Evolutionary conservation across 2,797 vertebrate species (phyloP).

Genomic region (Sebastes elongatus): DNA sequence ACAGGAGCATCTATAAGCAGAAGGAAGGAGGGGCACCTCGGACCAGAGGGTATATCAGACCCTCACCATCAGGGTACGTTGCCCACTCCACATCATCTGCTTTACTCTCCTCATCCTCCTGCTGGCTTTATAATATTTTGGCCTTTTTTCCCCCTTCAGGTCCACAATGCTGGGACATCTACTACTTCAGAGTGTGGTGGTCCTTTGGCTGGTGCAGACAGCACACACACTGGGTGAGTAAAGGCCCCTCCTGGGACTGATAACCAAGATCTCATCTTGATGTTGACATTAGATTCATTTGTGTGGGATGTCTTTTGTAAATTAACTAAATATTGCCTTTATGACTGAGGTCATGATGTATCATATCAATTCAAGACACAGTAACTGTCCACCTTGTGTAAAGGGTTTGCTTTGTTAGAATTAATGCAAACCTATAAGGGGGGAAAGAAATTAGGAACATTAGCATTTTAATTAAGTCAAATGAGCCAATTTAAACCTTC

Average conservation of each 20-base stretch:
- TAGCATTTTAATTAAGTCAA: neutral
- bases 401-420: neutral
- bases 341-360: neutral
- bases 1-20: slow-evolving; percentile 10
- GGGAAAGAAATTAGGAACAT: neutral
- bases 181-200: slow-evolving; percentile 60
- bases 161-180: slow-evolving; percentile 70
- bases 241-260: neutral
- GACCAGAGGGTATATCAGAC: slow-evolving; percentile 73
- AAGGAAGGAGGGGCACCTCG: slow-evolving; percentile 69
- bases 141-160: slow-evolving; percentile 1
- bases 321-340: neutral
- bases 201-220: slow-evolving; percentile 73
- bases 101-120: slow-evolving; percentile 17
- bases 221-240: slow-evolving; percentile 67
- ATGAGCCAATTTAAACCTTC: neutral
- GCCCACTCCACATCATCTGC: slow-evolving; percentile 40
- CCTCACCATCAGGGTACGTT: slow-evolving; percentile 1
- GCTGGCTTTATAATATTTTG: slow-evolving; percentile 9
- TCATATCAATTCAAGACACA: neutral
- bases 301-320: neutral
- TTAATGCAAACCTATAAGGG: neutral
- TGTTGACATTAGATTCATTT: neutral
- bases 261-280: neutral
- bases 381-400: neutral